These are phyloP conservation scores for Euplagia quadripunctaria DNA, from an alignment of 2,888 invertebrate genomes.

Conservation along the genomic window DNA sequence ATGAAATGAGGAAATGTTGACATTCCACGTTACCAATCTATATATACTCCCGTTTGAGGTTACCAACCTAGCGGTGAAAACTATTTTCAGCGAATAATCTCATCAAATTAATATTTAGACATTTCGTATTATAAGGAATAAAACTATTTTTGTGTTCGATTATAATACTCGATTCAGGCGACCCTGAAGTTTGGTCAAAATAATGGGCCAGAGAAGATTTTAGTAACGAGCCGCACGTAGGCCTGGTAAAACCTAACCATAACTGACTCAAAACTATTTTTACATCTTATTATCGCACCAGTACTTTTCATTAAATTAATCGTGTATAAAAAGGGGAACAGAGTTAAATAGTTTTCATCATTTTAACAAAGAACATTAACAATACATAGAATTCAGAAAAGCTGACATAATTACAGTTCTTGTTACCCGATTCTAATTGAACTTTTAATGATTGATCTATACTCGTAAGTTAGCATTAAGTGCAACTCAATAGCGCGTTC, in stretches of 20 bases:
- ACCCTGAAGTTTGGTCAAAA: neutral
- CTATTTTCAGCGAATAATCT: neutral
- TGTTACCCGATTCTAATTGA: too few species aligned
- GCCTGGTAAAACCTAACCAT: neutral
- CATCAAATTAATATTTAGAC: neutral
- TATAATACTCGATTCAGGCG: neutral
- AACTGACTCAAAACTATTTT: too few species aligned
- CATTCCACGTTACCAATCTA: neutral
- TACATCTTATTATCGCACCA: too few species aligned
- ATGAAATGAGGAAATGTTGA: conserved; percentile 1
- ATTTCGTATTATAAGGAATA: neutral
- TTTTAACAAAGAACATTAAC: neutral
- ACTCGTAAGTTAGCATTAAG: too few species aligned
- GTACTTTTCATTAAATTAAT: neutral
- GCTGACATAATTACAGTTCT: too few species aligned
- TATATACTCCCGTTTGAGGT: neutral
- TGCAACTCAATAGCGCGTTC: too few species aligned
- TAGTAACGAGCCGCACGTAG: neutral
- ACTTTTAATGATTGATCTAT: too few species aligned
- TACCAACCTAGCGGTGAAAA: neutral
- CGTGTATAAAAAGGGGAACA: neutral
- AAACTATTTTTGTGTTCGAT: neutral
- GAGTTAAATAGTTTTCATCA: neutral
- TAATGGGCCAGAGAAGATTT: neutral
- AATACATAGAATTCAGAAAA: neutral